phyloP scores from a whole-genome alignment of 2,113 vertebrate species.

The Tricholaema leucomelas region DNA sequence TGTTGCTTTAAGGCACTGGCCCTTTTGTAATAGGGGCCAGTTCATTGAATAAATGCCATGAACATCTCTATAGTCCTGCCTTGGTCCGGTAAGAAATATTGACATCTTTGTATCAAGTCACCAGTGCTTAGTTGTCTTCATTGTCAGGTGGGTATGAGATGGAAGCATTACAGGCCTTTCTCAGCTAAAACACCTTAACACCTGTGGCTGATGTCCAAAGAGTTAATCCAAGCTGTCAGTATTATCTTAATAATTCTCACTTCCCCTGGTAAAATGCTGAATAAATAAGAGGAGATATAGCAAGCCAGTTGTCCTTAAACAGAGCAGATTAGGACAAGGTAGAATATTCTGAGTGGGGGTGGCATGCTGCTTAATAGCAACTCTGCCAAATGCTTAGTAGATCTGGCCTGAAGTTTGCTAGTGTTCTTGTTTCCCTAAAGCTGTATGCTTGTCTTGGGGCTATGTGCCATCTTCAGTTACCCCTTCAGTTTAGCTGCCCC shows the following conservation, averaged over 20 bases:
- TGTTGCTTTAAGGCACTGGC: not conserved
- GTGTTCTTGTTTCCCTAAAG: not conserved
- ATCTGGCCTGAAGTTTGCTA: not conserved
- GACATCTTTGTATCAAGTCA: not conserved
- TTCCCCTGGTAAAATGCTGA: not conserved
- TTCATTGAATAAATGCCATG: not conserved
- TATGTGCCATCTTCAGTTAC: too few relatives aligned
- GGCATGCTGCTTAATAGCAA: not conserved
- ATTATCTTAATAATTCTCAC: not conserved
- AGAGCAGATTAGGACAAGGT: not conserved
- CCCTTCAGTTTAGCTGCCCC: not conserved
- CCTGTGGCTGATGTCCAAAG: not conserved
- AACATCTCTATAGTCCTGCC: not conserved
- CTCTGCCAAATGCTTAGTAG: not conserved
- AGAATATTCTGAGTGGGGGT: not conserved
- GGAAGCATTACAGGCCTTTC: not conserved
- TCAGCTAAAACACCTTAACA: not conserved
- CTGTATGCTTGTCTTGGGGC: rapidly evolving
- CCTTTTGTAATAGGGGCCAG: not conserved
- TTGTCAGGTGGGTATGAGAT: not conserved
- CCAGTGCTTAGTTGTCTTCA: not conserved
- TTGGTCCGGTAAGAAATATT: not conserved
- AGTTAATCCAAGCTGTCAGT: not conserved
- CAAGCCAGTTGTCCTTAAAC: not conserved
- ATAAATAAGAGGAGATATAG: not conserved